These are phyloP conservation scores for Polydrusus pterygomalis DNA, from an alignment of 2,888 invertebrate genomes.

Conservation along the genomic window DNA sequence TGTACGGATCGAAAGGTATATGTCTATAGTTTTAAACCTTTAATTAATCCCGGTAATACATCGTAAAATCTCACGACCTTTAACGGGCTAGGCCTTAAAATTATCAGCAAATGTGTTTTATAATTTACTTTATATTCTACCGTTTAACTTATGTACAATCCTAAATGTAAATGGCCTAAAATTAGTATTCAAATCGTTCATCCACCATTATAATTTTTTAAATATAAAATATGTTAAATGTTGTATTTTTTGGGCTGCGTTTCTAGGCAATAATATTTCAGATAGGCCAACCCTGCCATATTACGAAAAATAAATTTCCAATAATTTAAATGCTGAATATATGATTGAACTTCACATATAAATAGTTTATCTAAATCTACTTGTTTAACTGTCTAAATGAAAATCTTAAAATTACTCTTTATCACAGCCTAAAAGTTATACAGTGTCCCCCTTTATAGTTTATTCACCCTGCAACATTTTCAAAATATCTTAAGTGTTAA, in stretches of 20 bases:
- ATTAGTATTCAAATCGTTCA: constrained; percentile 8
- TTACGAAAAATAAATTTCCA: not conserved
- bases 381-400: constrained; percentile 31
- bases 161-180: not conserved
- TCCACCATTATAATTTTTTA: not conserved
- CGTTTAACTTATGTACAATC: constrained; percentile 9
- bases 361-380: constrained; percentile 6
- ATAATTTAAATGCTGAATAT: constrained; percentile 13
- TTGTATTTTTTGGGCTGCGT: not conserved
- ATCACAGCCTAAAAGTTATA: constrained; percentile 38
- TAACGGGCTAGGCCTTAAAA: constrained; percentile 5
- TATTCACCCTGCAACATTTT: not conserved
- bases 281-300: too few relatives aligned
- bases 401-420: constrained; percentile 34
- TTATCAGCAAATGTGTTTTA: not conserved
- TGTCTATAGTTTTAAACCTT: too few relatives aligned
- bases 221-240: not conserved
- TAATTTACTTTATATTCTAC: constrained; percentile 9
- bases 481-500: too few relatives aligned
- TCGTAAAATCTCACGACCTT: too few relatives aligned
- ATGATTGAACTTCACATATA: constrained; percentile 8
- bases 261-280: not conserved
- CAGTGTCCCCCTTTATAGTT: not conserved
- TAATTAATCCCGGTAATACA: too few relatives aligned
- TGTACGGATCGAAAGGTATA: too few relatives aligned